Percentiles rank a stretch among this genome's conserved stretches.
phyloP scores from a whole-genome alignment of 2,113 vertebrate species.

The Trichomycterus rosablanca region DNA sequence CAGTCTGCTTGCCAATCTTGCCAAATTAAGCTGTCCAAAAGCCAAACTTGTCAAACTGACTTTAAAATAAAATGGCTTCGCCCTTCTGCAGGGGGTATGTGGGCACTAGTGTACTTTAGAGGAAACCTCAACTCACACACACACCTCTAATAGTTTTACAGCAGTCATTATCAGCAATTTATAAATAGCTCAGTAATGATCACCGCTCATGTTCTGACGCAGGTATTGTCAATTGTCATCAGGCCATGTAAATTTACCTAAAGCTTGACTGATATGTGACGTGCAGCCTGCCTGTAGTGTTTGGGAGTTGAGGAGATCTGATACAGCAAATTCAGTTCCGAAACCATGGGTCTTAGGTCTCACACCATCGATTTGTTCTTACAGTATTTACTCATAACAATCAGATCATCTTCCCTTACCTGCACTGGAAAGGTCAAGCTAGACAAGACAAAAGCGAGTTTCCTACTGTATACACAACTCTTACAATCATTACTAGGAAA shows the following conservation, averaged over 20 bases:
- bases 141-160: constrained; percentile 27
- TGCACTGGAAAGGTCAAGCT: neutral
- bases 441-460: neutral
- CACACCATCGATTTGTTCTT: too few species aligned
- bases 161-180: constrained; percentile 38
- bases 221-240: constrained; percentile 9
- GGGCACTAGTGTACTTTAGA: neutral
- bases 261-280: constrained; percentile 4
- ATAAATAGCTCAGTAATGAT: constrained; percentile 35
- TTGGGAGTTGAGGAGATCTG: neutral
- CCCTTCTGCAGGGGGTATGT: neutral
- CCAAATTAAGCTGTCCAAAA: neutral
- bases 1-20: too few species aligned
- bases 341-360: too few species aligned
- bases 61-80: constrained; percentile 18
- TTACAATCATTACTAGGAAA: too few species aligned
- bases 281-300: neutral
- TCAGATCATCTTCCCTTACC: neutral
- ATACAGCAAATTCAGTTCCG: too few species aligned
- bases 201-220: constrained; percentile 18
- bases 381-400: too few species aligned
- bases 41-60: neutral
- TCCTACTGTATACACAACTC: constrained; percentile 2
- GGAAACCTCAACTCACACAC: constrained; percentile 12
- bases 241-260: constrained; percentile 10